These are phyloP conservation scores for Fulica atra DNA, from an alignment of 2,113 vertebrate species.

Conservation along the genomic window DNA sequence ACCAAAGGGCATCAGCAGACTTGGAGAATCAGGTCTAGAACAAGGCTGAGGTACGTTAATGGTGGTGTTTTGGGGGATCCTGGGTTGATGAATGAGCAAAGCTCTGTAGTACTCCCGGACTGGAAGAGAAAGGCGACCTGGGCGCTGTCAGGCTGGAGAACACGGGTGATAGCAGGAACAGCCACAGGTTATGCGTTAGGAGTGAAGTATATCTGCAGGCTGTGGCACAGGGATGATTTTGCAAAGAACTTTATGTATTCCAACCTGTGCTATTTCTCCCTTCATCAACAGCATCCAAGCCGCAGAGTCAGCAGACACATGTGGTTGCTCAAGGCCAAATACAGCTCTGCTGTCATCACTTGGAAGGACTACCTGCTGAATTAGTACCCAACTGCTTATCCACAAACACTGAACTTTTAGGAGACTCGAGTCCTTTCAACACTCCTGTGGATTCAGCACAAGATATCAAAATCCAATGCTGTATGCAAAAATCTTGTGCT, in stretches of 20 bases:
- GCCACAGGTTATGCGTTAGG: background rate
- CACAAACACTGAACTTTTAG: background rate
- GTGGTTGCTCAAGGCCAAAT: conserved; percentile 42
- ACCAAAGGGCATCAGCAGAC: background rate
- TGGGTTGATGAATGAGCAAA: background rate
- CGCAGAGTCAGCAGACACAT: background rate
- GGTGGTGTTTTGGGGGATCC: background rate
- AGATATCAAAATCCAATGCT: background rate
- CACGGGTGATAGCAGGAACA: background rate
- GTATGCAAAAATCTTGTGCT: background rate
- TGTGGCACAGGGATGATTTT: background rate
- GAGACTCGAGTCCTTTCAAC: background rate
- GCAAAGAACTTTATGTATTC: background rate
- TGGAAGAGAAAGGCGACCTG: background rate
- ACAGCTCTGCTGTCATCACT: conserved; percentile 13
- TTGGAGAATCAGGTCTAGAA: background rate
- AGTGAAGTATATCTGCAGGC: background rate
- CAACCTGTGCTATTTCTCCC: background rate
- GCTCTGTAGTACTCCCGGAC: background rate
- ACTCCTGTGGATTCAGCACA: conserved; percentile 2
- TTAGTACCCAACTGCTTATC: background rate
- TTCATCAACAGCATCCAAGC: background rate
- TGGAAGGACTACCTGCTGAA: background rate
- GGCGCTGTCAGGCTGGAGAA: background rate
- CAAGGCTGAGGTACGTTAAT: background rate